Base-by-base conservation (phyloP, 2,888 invertebrate species). In the Druceiella hillmani region DNA sequence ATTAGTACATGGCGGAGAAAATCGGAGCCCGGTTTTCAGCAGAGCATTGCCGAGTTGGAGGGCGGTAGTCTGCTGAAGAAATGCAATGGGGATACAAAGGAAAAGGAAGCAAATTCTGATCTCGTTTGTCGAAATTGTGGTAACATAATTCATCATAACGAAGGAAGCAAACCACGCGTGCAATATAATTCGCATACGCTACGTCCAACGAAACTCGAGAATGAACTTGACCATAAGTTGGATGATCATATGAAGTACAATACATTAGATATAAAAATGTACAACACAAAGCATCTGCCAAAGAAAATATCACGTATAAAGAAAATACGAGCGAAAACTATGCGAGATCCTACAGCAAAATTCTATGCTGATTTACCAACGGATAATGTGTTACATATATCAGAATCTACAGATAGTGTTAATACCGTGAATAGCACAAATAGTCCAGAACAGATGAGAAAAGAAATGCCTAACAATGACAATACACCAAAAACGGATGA, bases 301-400 rank as follows among this genome's bases (percentile, higher is more conserved):
- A 81, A 82, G 62, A 77, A 81, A 56, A 81, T 82, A 50, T 75
- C 78, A n/a, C 81, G 78, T 55, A 57, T 82, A 32, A 83, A 81
- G 53, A 82, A 82, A 54, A 79, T 76, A 47, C 75, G 80, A 50
- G 75, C 75, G 33, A 75, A 75, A 52, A 66, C 70, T 5, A 56
- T 69, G 15, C 69, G 76, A 20, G 70, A 71, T 32, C 75, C 75
- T 17, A 75, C 76, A 1, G 76, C 81, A 1, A 81, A 75, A 48
- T 83, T 83, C 56, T 83, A 83, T 51, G 81, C 78, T 5, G 78
- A 79, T 49, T 66, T 79, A 34, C 68, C 69, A 4, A 76, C 78
- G 42, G 81, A 81, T 51, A 70, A 74, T 44, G 74, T 77, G 44
- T 56, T 79, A 12, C 78, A 78, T 50, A 79, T 79, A 49, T 74